Conservation (phyloP, 2,113 vertebrate genomes). For the Hippoglossus stenolepis region DNA sequence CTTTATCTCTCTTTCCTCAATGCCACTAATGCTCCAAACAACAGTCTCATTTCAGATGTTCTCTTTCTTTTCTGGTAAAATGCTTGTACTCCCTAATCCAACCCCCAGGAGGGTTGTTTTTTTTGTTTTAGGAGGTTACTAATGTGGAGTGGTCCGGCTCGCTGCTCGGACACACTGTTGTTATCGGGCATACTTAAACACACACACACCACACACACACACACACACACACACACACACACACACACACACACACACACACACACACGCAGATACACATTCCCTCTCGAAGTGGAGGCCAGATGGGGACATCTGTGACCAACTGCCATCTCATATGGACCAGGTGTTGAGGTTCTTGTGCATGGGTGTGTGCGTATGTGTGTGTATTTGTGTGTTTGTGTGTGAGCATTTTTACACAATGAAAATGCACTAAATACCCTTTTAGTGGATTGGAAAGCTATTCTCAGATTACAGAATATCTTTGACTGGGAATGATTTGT, state of each 20-base stretch:
- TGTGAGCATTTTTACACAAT: slow-evolving; percentile 32
- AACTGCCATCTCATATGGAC: slow-evolving; percentile 49
- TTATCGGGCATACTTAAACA: slow-evolving; percentile 30
- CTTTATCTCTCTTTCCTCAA: slow-evolving; percentile 28
- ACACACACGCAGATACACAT: background rate
- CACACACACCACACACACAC: slow-evolving; percentile 2
- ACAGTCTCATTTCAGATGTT: slow-evolving; percentile 9
- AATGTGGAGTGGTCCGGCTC: slow-evolving; percentile 42
- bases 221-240: slow-evolving; percentile 16
- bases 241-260: slow-evolving; percentile 2
- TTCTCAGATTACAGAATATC: slow-evolving; percentile 51
- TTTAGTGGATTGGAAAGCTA: slow-evolving; percentile 55
- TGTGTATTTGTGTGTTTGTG: slow-evolving; percentile 1
- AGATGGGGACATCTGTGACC: slow-evolving; percentile 72
- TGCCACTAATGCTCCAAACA: slow-evolving; percentile 3
- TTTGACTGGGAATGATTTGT: slow-evolving; percentile 7
- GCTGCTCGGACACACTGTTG: slow-evolving; percentile 37
- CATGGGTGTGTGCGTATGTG: slow-evolving; percentile 9
- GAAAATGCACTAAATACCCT: slow-evolving; percentile 43
- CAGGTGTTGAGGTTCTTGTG: slow-evolving; percentile 56
- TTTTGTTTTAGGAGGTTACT: slow-evolving; percentile 35
- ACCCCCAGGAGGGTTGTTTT: slow-evolving; percentile 24
- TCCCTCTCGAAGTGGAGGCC: slow-evolving; percentile 29
- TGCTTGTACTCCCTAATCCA: slow-evolving; percentile 41
- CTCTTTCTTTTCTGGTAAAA: slow-evolving; percentile 16